These are phyloP conservation scores for Apodemus sylvaticus DNA, from an alignment of 2,113 vertebrate species.

Conservation along the genomic window DNA sequence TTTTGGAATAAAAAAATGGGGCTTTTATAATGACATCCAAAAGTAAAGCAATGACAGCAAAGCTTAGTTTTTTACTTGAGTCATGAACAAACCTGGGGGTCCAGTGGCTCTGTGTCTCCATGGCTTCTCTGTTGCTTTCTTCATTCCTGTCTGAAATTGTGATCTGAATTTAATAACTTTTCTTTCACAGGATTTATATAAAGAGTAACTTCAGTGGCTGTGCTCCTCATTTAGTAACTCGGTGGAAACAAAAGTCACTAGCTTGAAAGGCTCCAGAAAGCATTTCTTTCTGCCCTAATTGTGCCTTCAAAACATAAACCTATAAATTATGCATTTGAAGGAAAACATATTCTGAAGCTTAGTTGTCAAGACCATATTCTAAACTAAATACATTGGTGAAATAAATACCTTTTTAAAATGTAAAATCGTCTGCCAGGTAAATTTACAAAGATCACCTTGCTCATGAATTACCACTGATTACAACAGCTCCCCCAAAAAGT, in stretches of 20 bases:
- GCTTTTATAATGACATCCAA: background rate
- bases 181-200: background rate
- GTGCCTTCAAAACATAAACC: background rate
- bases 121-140: background rate
- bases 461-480: slow-evolving; percentile 11
- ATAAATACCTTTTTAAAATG: background rate
- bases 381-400: slow-evolving; percentile 27
- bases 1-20: slow-evolving; percentile 55
- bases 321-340: background rate
- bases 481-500: background rate
- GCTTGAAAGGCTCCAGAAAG: background rate
- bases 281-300: background rate
- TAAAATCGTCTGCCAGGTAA: background rate
- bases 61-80: slow-evolving; percentile 9
- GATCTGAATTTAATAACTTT: background rate
- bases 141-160: background rate
- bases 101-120: background rate
- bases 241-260: slow-evolving; percentile 51
- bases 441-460: background rate
- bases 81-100: background rate
- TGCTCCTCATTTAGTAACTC: background rate
- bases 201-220: background rate
- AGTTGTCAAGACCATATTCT: background rate
- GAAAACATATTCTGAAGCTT: slow-evolving; percentile 29
- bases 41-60: background rate